phyloP scores from a whole-genome alignment of 2,797 vertebrate genomes.

The Gambusia yucatana region DNA sequence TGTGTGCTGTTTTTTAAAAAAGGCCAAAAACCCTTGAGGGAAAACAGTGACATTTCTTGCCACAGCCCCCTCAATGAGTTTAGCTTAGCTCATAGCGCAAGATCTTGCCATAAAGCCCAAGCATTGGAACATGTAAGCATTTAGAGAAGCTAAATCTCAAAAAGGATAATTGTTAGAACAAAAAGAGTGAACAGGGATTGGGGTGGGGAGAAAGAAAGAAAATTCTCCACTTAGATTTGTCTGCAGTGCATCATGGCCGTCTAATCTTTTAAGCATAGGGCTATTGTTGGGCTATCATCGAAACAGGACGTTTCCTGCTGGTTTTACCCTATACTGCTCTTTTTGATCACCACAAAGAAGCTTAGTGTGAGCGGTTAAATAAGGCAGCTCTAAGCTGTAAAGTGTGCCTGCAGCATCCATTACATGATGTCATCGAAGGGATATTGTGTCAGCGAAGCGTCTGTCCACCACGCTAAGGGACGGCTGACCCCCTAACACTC shows the following conservation, averaged over 20 bases:
- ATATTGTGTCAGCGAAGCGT: slow-evolving; percentile 49
- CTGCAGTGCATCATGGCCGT: slow-evolving; percentile 35
- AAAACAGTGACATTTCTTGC: slow-evolving; percentile 63
- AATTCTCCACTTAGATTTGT: slow-evolving; percentile 62
- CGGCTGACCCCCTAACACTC: slow-evolving; percentile 63
- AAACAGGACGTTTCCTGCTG: slow-evolving; percentile 39
- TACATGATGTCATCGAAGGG: slow-evolving; percentile 48
- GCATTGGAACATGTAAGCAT: slow-evolving; percentile 43
- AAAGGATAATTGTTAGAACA: slow-evolving; percentile 64
- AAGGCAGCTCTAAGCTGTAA: slow-evolving; percentile 63
- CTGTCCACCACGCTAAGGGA: slow-evolving; percentile 38
- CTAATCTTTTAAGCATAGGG: slow-evolving; percentile 65
- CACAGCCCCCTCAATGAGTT: slow-evolving; percentile 51
- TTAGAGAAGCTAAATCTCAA: slow-evolving; percentile 37
- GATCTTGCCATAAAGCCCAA: slow-evolving; percentile 31
- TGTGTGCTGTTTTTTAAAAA: slow-evolving; percentile 5
- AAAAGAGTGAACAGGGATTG: slow-evolving; percentile 13
- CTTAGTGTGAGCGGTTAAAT: slow-evolving; percentile 69
- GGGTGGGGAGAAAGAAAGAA: slow-evolving; percentile 25
- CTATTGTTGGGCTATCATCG: slow-evolving; percentile 63
- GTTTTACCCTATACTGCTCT: slow-evolving; percentile 34
- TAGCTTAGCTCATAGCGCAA: slow-evolving; percentile 31
- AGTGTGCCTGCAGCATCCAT: slow-evolving; percentile 62
- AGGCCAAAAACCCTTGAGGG: slow-evolving; percentile 24
- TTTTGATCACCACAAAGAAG: slow-evolving; percentile 64